phyloP scores from a whole-genome alignment of 2,888 invertebrate species.

The Drosophila quinaria region DNA sequence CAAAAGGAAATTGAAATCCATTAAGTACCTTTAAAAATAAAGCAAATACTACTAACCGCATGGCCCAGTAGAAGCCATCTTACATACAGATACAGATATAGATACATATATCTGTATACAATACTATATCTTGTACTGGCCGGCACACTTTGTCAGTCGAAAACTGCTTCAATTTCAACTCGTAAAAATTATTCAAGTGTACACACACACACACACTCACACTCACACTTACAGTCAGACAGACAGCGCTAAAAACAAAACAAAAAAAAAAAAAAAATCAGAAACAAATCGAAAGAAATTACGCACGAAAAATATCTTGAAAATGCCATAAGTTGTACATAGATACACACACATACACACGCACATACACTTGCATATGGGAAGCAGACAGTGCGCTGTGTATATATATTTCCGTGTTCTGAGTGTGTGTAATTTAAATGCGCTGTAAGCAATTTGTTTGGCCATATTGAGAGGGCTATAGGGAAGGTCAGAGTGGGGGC shows the following conservation, averaged over 20 bases:
- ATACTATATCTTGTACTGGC: constrained; percentile 2
- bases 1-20: constrained; percentile 69
- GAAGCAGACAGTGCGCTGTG: constrained; percentile 25
- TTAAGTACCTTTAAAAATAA: constrained; percentile 82
- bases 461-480: constrained; percentile 29
- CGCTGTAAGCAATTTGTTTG: constrained; percentile 53
- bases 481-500: not conserved
- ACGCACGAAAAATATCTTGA: constrained; percentile 81
- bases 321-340: constrained; percentile 77
- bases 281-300: constrained; percentile 73
- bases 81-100: constrained; percentile 30
- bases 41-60: constrained; percentile 77
- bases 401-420: constrained; percentile 69
- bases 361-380: constrained; percentile 8
- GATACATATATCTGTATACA: constrained; percentile 7
- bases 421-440: constrained; percentile 44
- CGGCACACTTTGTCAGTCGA: constrained; percentile 55
- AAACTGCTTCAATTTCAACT: constrained; percentile 66
- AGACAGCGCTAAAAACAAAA: constrained; percentile 36
- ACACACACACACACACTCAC: constrained; percentile 33
- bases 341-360: constrained; percentile 38
- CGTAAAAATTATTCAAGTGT: constrained; percentile 78
- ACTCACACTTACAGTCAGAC: constrained; percentile 13
- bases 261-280: constrained; percentile 18
- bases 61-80: constrained; percentile 70